Evolutionary conservation across 1,140 invertebrate genomes (phyloP), one percentile per base, ranked within the genome.

Genomic region (Tetramorium simillimum): DNA sequence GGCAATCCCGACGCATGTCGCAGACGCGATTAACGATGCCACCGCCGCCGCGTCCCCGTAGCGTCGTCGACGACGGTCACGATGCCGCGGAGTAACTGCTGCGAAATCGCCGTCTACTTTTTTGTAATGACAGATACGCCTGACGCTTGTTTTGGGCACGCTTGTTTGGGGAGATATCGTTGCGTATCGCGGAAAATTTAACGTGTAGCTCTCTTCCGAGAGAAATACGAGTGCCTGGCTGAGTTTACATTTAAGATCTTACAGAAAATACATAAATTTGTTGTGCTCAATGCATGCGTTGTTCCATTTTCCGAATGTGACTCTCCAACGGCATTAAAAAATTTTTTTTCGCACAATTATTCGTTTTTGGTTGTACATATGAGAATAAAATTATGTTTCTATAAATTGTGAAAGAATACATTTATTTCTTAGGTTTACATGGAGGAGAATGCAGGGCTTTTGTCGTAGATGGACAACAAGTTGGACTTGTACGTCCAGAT

Each of bases 391-490:
- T 86, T n/a, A 18, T 21, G n/a, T 82, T 73, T 63, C 18, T 28
- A 28, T 24, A 49, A 85, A 60, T 75, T 37, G n/a, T 3, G 6
- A 28, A 72, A 49, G 6, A 72, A 77, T 73, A n/a, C 0, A 2
- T 43, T 40, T 46, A 65, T 81, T 87, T 89, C 91, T 53, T 92
- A 98, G 97, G 97, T 78, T 96, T 97, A 90, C 96, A 96, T 90
- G 96, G 96, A 94, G 96, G 97, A 70, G 96, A 97, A 94, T 98
- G 98, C 95, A 96, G 97, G 93, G 98, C 98, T 60, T 99, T 99
- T 95, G 96, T 98, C 88, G 97, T 99, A 24, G 97, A 97, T 93
- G 98, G 97, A 69, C 96, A 97, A 92, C 98, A 99, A 96, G 97
- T 99, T 67, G 98, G 98, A 58, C 95, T 99, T 60, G 96, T 99